Base-by-base conservation (phyloP, 2,888 invertebrate genomes). In the Bhutanitis thaidina region DNA sequence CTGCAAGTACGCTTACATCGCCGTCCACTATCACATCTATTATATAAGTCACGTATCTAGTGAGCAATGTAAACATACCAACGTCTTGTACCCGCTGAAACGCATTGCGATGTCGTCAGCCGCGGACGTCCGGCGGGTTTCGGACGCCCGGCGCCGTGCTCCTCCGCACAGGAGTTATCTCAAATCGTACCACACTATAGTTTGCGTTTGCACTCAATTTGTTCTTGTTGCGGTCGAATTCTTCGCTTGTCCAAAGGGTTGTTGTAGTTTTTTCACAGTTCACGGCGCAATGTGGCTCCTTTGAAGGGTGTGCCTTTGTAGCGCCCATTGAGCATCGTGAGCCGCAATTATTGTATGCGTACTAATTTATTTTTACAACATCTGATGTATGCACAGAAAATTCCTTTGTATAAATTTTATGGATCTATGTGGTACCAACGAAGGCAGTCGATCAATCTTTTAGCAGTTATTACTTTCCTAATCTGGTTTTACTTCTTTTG, bases 161-260 rank as follows among this genome's bases (percentile, higher is more conserved):
- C 71, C 74, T 70, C 76, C 69, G 71, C 82, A 77, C 81, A 74
- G 81, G 82, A 86, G 80, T 85, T 87, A 87, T 88, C 87, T 86
- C 80, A 76, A 85, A 86, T 87, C 88, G 84, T 81, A 79, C 79
- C 78, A 80, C 84, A 84, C 84, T 86, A 88, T 86, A 83, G 83
- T 84, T 82, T 79, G 82, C 83, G 79, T 84, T 84, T 77, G 78
- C 79, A 78, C 76, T 86, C 81, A 87, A 88, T 88, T 87, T 89
- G 88, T 81, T 89, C 86, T 87, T 89, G 78, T 88, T 89, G 86
- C 80, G 78, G 79, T 83, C 79, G 79, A 85, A 85, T 86, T 86
- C 87, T 85, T 82, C 69, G 80, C 81, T 84, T 79, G 80, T 84
- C 78, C 76, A 71, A 79, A 80, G 79, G 77, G 74, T 74, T 72